Percentiles rank a stretch among this genome's conserved stretches.
phyloP scores from a whole-genome alignment of 35 echinoderm and acorn worm genomes.

The Lytechinus variegatus region DNA sequence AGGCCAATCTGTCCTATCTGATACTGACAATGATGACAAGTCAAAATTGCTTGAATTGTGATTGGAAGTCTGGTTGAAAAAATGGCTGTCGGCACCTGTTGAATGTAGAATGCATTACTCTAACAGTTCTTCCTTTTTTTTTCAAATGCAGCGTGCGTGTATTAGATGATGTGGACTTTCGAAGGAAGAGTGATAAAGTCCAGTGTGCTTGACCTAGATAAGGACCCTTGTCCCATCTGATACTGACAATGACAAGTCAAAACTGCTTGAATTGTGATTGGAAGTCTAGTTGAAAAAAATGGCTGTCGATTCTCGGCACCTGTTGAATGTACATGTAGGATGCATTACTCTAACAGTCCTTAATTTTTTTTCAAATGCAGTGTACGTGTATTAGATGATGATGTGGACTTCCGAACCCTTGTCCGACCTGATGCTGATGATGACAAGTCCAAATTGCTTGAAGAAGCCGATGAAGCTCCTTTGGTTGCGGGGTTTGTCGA shows the following conservation, averaged over 20 bases:
- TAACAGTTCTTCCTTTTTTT: no score
- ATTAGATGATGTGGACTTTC: conserved; percentile 78
- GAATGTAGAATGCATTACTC: neutral
- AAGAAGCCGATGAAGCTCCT: conserved; percentile 80
- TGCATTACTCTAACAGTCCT: no score
- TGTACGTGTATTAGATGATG: conserved; percentile 76
- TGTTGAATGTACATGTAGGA: neutral
- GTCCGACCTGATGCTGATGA: conserved; percentile 28
- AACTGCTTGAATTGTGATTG: conserved; percentile 38
- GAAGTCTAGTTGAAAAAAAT: conserved; percentile 75
- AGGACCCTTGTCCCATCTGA: conserved; percentile 35
- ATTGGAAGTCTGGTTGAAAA: conserved; percentile 77
- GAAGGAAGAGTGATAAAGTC: no score
- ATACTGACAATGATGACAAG: conserved; percentile 50
- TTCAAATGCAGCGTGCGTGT: conserved; percentile 23
- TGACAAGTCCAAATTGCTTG: conserved; percentile 41
- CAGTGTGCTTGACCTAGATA: conserved; percentile 60
- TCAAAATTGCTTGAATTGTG: neutral
- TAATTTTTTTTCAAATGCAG: neutral
- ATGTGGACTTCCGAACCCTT: conserved; percentile 61
- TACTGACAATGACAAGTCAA: conserved; percentile 48
- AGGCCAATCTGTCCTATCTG: neutral
- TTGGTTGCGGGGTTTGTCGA: conserved; percentile 80
- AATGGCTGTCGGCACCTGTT: neutral
- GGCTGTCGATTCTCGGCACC: conserved; percentile 53